These are phyloP conservation scores for Rhopilema esculentum DNA, from an alignment of 30 jellyfish, hydroid and myxozoan genomes.

Conservation along the genomic window DNA sequence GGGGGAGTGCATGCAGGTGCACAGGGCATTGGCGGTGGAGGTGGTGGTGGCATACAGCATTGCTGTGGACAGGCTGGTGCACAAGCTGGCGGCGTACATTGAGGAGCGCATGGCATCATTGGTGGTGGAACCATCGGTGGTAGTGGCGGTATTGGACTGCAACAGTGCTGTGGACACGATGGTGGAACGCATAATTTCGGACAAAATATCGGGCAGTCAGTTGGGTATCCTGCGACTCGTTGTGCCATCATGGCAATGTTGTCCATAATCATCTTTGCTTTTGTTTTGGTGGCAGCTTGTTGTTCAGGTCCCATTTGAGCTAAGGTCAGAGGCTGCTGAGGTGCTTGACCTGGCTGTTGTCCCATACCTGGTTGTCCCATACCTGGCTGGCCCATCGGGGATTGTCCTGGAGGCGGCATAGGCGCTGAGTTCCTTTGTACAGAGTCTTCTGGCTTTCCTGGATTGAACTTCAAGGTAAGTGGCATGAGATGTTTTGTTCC, in stretches of 20 bases:
- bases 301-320: constrained; percentile 87
- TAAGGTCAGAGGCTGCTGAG: constrained; percentile 62
- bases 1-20: constrained; percentile 82
- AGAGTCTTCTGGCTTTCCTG: constrained; percentile 23
- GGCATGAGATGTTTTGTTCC: constrained; percentile 83
- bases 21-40: constrained; percentile 80
- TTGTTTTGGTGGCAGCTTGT: constrained; percentile 83
- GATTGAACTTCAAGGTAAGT: constrained; percentile 67
- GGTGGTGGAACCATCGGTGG: constrained; percentile 92
- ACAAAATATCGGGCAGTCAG: constrained; percentile 94
- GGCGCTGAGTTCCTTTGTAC: constrained; percentile 68
- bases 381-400: constrained; percentile 30
- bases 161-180: constrained; percentile 87
- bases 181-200: constrained; percentile 93
- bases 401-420: constrained; percentile 47
- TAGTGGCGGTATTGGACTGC: constrained; percentile 75
- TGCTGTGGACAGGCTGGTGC: constrained; percentile 66
- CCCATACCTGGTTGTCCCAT: constrained; percentile 57
- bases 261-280: constrained; percentile 69
- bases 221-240: constrained; percentile 84
- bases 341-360: constrained; percentile 35
- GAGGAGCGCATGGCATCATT: constrained; percentile 67
- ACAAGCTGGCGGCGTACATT: constrained; percentile 70
- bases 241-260: constrained; percentile 73
- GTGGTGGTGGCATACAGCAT: constrained; percentile 72